These are phyloP conservation scores for Erinaceus europaeus DNA, from an alignment of 2,113 vertebrate species.

Conservation along the genomic window DNA sequence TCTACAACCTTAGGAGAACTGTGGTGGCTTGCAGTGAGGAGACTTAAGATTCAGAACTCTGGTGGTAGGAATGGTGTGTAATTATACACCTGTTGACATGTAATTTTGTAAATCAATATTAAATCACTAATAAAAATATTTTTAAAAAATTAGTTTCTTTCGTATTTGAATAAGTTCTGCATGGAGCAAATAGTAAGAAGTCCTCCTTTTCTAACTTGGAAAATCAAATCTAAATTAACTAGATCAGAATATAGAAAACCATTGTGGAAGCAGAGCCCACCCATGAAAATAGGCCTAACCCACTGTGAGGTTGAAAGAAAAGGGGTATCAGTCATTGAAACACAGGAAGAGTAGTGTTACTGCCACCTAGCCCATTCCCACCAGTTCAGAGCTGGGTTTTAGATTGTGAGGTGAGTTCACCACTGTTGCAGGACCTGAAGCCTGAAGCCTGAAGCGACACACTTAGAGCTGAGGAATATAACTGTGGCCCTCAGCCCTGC, in stretches of 20 bases:
- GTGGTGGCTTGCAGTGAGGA: too few relatives aligned
- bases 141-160: background rate
- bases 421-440: too few relatives aligned
- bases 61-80: too few relatives aligned
- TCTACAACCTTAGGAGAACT: too few relatives aligned
- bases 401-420: too few relatives aligned
- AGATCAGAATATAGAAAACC: background rate
- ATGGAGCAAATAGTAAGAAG: background rate
- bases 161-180: background rate
- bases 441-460: background rate
- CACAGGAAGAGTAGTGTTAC: too few relatives aligned
- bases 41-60: too few relatives aligned
- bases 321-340: accelerated
- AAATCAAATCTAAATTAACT: background rate
- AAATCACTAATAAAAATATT: too few relatives aligned
- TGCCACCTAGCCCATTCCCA: accelerated
- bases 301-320: background rate
- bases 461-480: too few relatives aligned
- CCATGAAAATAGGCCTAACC: background rate
- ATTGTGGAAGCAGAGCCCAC: background rate
- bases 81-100: too few relatives aligned
- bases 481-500: too few relatives aligned
- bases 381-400: background rate
- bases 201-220: background rate
- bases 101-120: too few relatives aligned